A percentile compares a stretch with the other conserved stretches of the same genome.
Conservation (phyloP, 1,140 invertebrate species). For the Panulirus ornatus region DNA sequence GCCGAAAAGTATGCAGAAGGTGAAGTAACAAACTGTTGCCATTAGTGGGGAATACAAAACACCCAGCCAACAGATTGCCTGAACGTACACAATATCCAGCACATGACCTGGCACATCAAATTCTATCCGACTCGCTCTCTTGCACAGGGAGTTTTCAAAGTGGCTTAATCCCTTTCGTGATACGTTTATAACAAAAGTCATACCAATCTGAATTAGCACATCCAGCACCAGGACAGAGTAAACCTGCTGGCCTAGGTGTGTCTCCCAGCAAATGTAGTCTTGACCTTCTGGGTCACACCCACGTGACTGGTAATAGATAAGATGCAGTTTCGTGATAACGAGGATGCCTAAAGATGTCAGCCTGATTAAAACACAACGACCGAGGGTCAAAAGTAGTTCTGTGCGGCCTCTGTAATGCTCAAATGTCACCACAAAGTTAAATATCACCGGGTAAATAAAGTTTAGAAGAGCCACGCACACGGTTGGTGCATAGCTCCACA, state of each 20-base stretch:
- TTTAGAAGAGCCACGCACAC: conserved; percentile 34
- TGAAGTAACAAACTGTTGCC: conserved; percentile 79
- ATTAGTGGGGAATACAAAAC: conserved; percentile 90
- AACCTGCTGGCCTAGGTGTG: conserved; percentile 91
- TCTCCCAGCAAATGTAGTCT: conserved; percentile 87
- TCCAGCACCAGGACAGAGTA: conserved; percentile 91
- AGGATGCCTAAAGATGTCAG: conserved; percentile 82
- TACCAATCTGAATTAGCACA: conserved; percentile 83
- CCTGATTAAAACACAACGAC: conserved; percentile 84
- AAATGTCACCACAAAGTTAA: conserved; percentile 76
- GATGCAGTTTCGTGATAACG: conserved; percentile 79
- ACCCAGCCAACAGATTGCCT: conserved; percentile 90
- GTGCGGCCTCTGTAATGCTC: conserved; percentile 86
- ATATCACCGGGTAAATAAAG: conserved; percentile 45
- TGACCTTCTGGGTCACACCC: background rate
- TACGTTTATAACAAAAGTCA: conserved; percentile 81
- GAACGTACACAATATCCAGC: conserved; percentile 90
- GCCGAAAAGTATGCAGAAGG: conserved; percentile 83
- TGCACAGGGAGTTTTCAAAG: conserved; percentile 12
- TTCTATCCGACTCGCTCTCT: conserved; percentile 80
- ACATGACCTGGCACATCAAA: conserved; percentile 92
- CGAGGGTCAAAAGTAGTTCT: conserved; percentile 84
- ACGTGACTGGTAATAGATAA: conserved; percentile 13
- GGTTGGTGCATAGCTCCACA: conserved; percentile 55
- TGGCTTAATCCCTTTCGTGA: conserved; percentile 77